Conservation (phyloP, 2,113 vertebrate genomes). For the Uria lomvia region DNA sequence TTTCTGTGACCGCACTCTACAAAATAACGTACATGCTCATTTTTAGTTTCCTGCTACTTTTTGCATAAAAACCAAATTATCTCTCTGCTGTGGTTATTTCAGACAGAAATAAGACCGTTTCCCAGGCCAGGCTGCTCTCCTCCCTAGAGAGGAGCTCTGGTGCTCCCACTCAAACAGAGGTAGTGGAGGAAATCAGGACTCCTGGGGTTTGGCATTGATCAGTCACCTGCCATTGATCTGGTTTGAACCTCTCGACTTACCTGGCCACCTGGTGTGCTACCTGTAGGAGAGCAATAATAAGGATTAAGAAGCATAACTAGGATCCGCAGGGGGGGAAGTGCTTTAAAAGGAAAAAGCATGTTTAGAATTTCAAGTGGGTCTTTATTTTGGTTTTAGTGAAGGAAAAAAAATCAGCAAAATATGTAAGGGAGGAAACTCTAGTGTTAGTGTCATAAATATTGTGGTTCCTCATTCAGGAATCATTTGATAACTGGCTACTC, state of each 20-base stretch:
- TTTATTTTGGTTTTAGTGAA: neutral
- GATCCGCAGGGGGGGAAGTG: neutral
- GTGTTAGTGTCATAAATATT: neutral
- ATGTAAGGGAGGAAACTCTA: neutral
- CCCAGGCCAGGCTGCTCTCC: neutral
- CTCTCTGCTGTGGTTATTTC: neutral
- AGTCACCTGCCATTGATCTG: neutral
- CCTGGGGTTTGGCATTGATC: neutral
- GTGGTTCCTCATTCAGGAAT: neutral
- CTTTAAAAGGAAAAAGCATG: neutral
- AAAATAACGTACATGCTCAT: neutral
- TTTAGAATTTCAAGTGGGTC: neutral
- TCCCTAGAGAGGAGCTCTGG: neutral
- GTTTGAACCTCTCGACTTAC: neutral
- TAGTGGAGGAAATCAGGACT: neutral
- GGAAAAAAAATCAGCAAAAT: neutral
- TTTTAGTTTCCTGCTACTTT: neutral
- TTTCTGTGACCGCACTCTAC: neutral
- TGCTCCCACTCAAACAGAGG: fast-evolving
- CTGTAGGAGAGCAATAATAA: neutral
- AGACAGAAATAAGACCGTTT: neutral
- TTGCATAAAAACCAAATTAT: neutral
- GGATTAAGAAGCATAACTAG: neutral
- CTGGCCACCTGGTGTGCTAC: neutral
- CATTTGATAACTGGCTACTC: neutral